Evolutionary conservation across 2,113 vertebrate genomes (phyloP).

Genomic region (Geococcyx californianus): DNA sequence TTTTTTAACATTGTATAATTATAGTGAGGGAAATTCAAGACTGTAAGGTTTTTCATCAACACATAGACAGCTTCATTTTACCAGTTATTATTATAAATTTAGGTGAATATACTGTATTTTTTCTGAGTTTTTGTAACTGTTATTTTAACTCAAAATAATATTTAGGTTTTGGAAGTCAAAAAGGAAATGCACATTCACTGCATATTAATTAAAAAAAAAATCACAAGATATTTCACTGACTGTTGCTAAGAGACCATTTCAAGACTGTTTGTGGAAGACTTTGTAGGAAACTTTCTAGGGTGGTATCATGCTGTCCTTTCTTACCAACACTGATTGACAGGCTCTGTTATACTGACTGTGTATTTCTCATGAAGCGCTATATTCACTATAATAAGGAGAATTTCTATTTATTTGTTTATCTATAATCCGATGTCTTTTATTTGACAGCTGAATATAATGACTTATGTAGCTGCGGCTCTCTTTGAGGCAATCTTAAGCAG

Average conservation of each 20-base stretch:
- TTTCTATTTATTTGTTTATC: not conserved
- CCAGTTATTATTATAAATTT: not conserved
- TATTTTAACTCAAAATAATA: not conserved
- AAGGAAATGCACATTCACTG: not conserved
- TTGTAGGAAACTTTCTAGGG: conserved; percentile 32
- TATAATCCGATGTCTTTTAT: not conserved
- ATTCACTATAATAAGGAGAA: not conserved
- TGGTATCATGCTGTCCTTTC: conserved; percentile 1
- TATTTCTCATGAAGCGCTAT: not conserved
- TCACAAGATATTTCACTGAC: conserved; percentile 20
- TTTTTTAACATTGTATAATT: not conserved
- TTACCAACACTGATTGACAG: not conserved
- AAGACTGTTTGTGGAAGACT: conserved; percentile 8
- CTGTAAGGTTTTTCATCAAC: not conserved
- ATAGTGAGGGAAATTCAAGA: not conserved
- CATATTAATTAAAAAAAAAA: conserved; percentile 18
- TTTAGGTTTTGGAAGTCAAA: conserved; percentile 35
- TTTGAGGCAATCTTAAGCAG: not conserved
- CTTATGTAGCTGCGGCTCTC: not conserved
- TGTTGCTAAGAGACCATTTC: conserved; percentile 65
- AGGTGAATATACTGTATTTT: not conserved
- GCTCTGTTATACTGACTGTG: not conserved
- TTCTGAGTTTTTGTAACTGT: not conserved
- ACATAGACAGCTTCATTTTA: not conserved
- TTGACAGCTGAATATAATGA: not conserved